Conservation (phyloP, 1,140 invertebrate species). For the Drosophila carrolli region DNA sequence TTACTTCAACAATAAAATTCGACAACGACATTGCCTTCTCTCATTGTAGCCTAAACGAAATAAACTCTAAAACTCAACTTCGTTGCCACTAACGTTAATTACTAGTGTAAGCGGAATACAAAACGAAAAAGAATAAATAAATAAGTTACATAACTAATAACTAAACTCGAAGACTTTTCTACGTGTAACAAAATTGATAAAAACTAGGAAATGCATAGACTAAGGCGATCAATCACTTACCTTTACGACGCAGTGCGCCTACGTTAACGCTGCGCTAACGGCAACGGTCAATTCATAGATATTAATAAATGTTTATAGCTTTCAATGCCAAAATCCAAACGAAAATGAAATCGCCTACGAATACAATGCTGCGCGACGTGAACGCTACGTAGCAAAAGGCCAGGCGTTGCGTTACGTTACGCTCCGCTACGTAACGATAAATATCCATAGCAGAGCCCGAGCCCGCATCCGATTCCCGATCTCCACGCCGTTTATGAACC, state of each 20-base stretch:
- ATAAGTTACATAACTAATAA: conserved; percentile 10
- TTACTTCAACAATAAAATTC: conserved; percentile 64
- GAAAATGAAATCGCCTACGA: conserved; percentile 82
- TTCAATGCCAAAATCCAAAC: conserved; percentile 79
- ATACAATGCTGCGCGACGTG: conserved; percentile 70
- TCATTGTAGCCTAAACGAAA: conserved; percentile 61
- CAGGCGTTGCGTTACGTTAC: conserved; percentile 68
- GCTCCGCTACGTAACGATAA: conserved; percentile 53
- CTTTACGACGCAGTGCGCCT: conserved; percentile 55
- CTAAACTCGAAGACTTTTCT: conserved; percentile 53
- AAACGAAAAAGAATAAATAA: neutral
- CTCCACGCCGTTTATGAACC: conserved; percentile 52
- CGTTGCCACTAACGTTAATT: conserved; percentile 41
- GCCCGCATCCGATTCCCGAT: conserved; percentile 12
- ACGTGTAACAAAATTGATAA: conserved; percentile 46
- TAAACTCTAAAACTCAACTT: conserved; percentile 37
- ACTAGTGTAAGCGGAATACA: conserved; percentile 17
- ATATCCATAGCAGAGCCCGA: conserved; percentile 23
- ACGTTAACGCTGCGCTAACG: conserved; percentile 61
- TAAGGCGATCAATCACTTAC: conserved; percentile 36
- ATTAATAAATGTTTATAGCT: conserved; percentile 80
- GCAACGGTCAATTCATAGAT: conserved; percentile 63
- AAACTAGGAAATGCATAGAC: conserved; percentile 63
- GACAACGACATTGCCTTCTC: conserved; percentile 79
- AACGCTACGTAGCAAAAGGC: conserved; percentile 67